Percentiles rank a stretch among this genome's conserved stretches.
These are phyloP conservation scores for Leucophenga montana DNA, from an alignment of 2,888 invertebrate species.

Conservation along the genomic window DNA sequence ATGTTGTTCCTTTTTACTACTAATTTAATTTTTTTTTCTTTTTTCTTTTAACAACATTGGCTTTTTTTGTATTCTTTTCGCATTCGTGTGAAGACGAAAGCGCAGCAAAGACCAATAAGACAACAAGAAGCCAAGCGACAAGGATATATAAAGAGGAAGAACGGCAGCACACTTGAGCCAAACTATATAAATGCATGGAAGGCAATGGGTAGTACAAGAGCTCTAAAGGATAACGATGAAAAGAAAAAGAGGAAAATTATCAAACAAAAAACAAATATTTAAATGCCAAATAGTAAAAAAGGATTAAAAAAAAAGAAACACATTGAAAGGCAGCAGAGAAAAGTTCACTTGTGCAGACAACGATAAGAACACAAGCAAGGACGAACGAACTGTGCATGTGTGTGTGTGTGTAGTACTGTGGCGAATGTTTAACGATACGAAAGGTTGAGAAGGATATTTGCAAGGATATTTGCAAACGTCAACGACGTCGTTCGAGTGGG, in stretches of 20 bases:
- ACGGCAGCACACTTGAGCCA: constrained; percentile 1
- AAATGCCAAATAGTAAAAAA: constrained; percentile 44
- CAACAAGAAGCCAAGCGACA: constrained; percentile 42
- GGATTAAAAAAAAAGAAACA: constrained; percentile 25
- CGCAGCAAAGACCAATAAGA: constrained; percentile 61
- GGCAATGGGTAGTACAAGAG: constrained; percentile 43
- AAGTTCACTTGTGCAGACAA: constrained; percentile 12
- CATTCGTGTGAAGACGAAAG: constrained; percentile 11
- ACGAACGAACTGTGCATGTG: constrained; percentile 47
- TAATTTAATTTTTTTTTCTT: constrained; percentile 36
- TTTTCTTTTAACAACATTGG: constrained; percentile 35
- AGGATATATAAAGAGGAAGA: constrained; percentile 40
- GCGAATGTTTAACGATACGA: constrained; percentile 42
- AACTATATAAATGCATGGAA: constrained; percentile 7
- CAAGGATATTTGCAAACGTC: constrained; percentile 62
- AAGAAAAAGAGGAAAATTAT: constrained; percentile 61
- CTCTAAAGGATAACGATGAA: constrained; percentile 57
- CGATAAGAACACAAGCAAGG: constrained; percentile 34
- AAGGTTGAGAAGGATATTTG: constrained; percentile 57
- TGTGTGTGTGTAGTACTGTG: too few relatives aligned
- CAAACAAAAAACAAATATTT: constrained; percentile 67
- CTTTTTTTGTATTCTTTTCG: constrained; percentile 29
- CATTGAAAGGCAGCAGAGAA: constrained; percentile 10
- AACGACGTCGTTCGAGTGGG: constrained; percentile 31
- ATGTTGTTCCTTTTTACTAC: constrained; percentile 29